Evolutionary conservation across 2,888 invertebrate genomes (phyloP), one percentile per base, ranked within the genome.

Genomic region (Pecten maximus): DNA sequence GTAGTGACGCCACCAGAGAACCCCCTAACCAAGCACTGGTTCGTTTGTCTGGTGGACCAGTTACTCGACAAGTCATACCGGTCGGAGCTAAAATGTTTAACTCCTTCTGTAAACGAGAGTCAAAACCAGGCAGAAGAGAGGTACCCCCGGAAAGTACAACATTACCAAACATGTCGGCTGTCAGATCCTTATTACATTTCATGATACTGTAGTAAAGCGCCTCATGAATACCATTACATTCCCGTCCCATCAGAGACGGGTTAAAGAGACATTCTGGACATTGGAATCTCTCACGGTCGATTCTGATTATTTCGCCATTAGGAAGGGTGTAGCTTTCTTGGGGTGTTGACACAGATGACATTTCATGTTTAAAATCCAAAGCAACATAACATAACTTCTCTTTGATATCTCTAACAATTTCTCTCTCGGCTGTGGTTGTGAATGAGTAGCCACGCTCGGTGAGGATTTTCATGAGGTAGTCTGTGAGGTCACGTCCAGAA

Each of bases 361-460:
- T 88, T 88, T 88, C 88, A 1, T 88, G 88, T 35, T 88, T 50
- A 88, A 88, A 88, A 28, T 88, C 88, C 19, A 50, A 48, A 88
- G 88, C 88, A 19, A 48, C 88, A 48, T 88, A 88, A 88, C 88
- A 88, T 8, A 88, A 88, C 40, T 12, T 44, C 10, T 91, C 91
- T 48, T 91, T 91, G 8, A 91, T 91, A 4, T 90, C 90, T 35
- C 87, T 88, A 2, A 86, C 60, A n/a, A 40, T 50, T n/a, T 88
- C 88, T 39, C 74, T 88, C 12, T 91, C 91, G 39, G 54, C 88
- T 50, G 39, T 40, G 28, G 35, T 23, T 48, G 87, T 40, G 48
- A 91, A 91, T 35, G 86, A 48, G 50, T 74, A 89, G 6, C 91
- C 91, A 16, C 44, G 74, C 40, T 91, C 87, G 6, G 40, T 44